Conservation (phyloP, 2,888 invertebrate species). For the Isotomurus palustris region DNA sequence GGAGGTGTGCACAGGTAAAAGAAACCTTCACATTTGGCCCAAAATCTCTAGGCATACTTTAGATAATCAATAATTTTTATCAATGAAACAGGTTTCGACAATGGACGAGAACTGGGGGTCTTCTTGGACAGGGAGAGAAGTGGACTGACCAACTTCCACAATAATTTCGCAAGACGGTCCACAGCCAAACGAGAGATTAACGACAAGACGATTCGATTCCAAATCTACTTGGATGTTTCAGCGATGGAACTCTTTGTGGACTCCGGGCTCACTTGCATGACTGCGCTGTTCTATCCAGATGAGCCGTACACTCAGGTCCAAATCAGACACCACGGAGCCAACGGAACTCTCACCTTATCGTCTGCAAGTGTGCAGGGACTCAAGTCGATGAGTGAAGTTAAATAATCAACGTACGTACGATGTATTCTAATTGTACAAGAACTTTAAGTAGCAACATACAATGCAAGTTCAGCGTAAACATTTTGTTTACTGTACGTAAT, state of each 20-base stretch:
- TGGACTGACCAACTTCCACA: conserved; percentile 23
- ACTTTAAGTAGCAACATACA: too few species aligned
- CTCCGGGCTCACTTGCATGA: conserved; percentile 33
- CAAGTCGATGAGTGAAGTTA: not conserved
- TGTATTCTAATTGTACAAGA: too few species aligned
- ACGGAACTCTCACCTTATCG: not conserved
- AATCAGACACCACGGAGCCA: conserved; percentile 16
- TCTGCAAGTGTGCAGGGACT: conserved; percentile 13
- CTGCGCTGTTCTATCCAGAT: conserved; percentile 33
- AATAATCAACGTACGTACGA: too few species aligned
- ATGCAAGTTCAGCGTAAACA: too few species aligned
- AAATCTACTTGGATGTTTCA: conserved; percentile 33
- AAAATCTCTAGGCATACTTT: not conserved
- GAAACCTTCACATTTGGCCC: too few species aligned
- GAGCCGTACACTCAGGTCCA: conserved; percentile 18
- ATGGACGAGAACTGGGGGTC: not conserved
- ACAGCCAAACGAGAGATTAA: conserved; percentile 15
- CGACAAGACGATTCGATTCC: conserved; percentile 12
- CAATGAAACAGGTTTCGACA: conserved; percentile 1
- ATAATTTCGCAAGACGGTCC: conserved; percentile 7
- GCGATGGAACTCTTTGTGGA: conserved; percentile 41
- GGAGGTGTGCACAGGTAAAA: conserved; percentile 9
- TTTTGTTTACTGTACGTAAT: too few species aligned
- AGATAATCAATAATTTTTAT: not conserved
- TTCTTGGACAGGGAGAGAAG: conserved; percentile 28